phyloP scores from a whole-genome alignment of 2,888 invertebrate species.

The Baccha elongata region DNA sequence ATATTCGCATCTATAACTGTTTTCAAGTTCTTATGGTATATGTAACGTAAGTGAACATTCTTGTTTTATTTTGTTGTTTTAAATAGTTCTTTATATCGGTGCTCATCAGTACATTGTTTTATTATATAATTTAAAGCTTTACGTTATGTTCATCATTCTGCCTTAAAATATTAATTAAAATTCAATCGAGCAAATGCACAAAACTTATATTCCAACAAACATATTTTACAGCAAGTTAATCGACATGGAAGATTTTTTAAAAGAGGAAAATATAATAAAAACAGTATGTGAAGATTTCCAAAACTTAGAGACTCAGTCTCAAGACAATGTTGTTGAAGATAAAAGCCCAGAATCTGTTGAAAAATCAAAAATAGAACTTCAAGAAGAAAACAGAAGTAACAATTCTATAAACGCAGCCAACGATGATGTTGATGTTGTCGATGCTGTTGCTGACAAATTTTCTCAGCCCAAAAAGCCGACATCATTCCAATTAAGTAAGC shows the following conservation, averaged over 20 bases:
- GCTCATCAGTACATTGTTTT: too few relatives aligned
- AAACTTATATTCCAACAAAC: slow-evolving; percentile 27
- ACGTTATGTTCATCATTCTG: slow-evolving; percentile 10
- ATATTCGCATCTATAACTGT: too few relatives aligned
- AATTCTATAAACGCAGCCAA: slow-evolving; percentile 5
- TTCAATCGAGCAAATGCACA: background rate
- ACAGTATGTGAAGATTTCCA: slow-evolving; percentile 74
- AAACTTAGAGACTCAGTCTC: slow-evolving; percentile 64
- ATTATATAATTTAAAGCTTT: too few relatives aligned
- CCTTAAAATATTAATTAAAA: background rate
- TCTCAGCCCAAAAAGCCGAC: slow-evolving; percentile 77
- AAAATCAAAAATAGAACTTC: slow-evolving; percentile 30
- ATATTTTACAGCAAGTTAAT: slow-evolving; percentile 64
- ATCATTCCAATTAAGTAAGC: slow-evolving; percentile 80
- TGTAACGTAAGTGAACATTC: too few relatives aligned
- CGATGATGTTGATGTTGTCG: slow-evolving; percentile 53
- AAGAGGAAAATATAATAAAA: slow-evolving; percentile 60
- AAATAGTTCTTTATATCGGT: too few relatives aligned
- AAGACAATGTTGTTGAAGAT: slow-evolving; percentile 41
- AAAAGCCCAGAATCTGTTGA: slow-evolving; percentile 34
- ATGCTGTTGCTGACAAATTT: slow-evolving; percentile 75
- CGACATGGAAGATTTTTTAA: slow-evolving; percentile 43
- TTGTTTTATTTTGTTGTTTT: too few relatives aligned
- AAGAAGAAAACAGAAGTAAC: slow-evolving; percentile 36
- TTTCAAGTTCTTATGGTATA: too few relatives aligned